Evolutionary conservation across 2,888 invertebrate species (phyloP).

Genomic region (Escarpia spicata): DNA sequence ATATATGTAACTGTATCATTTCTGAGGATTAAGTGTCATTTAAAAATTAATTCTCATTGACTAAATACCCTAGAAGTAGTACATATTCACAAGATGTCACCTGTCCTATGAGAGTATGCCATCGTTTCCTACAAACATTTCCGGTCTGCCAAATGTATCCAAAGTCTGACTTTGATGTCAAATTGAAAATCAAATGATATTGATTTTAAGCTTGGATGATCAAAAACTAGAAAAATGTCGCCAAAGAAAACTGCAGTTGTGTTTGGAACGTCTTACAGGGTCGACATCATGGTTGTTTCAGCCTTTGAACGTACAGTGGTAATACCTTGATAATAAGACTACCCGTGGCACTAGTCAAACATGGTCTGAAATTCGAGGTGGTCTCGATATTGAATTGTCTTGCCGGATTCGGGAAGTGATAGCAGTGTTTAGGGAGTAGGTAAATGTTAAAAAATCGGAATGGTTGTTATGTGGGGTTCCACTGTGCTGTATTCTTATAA

Average conservation of each 20-base stretch:
- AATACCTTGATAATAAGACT: no score
- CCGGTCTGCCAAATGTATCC: neutral
- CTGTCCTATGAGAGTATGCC: neutral
- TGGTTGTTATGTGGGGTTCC: neutral
- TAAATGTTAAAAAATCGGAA: neutral
- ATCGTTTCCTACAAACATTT: neutral
- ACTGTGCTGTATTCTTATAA: neutral
- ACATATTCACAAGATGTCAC: neutral
- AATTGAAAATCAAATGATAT: neutral
- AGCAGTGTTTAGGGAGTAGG: neutral
- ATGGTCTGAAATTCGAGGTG: neutral
- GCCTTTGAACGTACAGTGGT: neutral
- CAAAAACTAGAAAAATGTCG: neutral
- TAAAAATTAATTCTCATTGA: neutral
- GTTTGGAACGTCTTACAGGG: neutral
- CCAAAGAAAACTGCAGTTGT: neutral
- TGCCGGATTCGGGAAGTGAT: neutral
- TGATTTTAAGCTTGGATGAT: neutral
- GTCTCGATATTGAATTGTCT: conserved; percentile 10
- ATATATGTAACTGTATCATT: neutral
- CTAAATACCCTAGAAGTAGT: neutral
- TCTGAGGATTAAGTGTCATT: neutral
- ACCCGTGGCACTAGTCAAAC: neutral
- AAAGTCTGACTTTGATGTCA: neutral
- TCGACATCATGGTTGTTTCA: neutral